phyloP scores from a whole-genome alignment of 1,140 invertebrate species.

The Danaus melanippus region DNA sequence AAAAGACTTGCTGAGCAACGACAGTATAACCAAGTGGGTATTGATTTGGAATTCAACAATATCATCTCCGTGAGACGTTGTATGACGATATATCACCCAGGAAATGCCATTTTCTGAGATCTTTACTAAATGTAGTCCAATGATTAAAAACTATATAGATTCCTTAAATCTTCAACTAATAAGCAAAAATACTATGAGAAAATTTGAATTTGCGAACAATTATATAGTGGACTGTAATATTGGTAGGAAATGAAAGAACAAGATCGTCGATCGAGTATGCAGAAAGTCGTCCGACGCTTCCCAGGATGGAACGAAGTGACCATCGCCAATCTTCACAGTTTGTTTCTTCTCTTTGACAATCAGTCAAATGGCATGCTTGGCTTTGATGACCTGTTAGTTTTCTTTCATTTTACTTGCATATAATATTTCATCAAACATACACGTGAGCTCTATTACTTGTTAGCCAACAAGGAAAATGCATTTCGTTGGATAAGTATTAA shows the following conservation, averaged over 20 bases:
- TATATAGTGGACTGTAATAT: not conserved
- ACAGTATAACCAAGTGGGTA: slow-evolving; percentile 53
- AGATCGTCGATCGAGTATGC: slow-evolving; percentile 62
- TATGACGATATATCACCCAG: too few relatives aligned
- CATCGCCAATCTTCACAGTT: slow-evolving; percentile 69
- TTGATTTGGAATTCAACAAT: not conserved
- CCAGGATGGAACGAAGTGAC: slow-evolving; percentile 72
- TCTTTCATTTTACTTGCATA: not conserved
- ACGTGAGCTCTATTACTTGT: too few relatives aligned
- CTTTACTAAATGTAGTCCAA: too few relatives aligned
- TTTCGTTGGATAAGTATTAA: too few relatives aligned
- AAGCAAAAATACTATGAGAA: too few relatives aligned
- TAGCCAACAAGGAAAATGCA: too few relatives aligned
- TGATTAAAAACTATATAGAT: too few relatives aligned
- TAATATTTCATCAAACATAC: too few relatives aligned
- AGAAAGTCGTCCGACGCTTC: slow-evolving; percentile 62
- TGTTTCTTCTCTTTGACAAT: slow-evolving; percentile 70
- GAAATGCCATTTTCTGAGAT: too few relatives aligned
- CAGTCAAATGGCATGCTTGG: slow-evolving; percentile 71
- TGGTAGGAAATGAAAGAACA: slow-evolving; percentile 66
- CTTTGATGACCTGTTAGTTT: slow-evolving; percentile 71
- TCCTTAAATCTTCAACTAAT: too few relatives aligned
- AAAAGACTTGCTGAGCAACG: slow-evolving; percentile 60
- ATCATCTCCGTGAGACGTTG: not conserved
- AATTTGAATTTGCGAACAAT: not conserved